Evolutionary conservation across 1,140 invertebrate species (phyloP), one percentile per base, ranked within the genome.

Genomic region (Caenorhabditis tropicalis): DNA sequence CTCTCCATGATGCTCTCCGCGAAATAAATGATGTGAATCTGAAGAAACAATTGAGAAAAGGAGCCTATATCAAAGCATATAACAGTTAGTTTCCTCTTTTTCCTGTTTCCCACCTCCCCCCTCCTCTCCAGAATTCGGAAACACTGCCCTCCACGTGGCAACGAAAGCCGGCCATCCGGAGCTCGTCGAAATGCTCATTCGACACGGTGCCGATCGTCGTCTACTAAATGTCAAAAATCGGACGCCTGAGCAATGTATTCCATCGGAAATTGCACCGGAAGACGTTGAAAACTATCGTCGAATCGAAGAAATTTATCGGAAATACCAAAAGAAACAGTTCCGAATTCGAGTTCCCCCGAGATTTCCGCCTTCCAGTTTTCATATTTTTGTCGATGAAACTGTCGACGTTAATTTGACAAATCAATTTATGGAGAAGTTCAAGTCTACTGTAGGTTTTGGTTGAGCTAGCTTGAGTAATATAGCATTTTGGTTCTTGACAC

Each of bases 61-160:
- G 39, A 43, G 5, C 5, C 39, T 43, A 43, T 43, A 43, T 43
- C 39, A 43, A 43, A 6, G 39, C 39, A 6, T 43, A 43, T 43
- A 12, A 43, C 12, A 12, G 39, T 43, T 5, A 43, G 39, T 43
- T 43, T 43, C n/a, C n/a, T n/a, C n/a, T n/a, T n/a, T n/a, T n/a
- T n/a, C n/a, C n/a, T n/a, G n/a, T n/a, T n/a, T n/a, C n/a, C n/a
- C n/a, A n/a, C n/a, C n/a, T n/a, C n/a, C n/a, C n/a, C n/a, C n/a
- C n/a, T n/a, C n/a, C n/a, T n/a, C n/a, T n/a, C 0, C 36, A 74
- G 65, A 43, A 43, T 43, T 19, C 6, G 65, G 65, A 0, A 43
- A 74, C 65, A 74, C 65, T 27, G 36, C 65, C 27, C 36, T 74
- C 10, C 65, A 74, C 65, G 12, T 46, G 36, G n/a, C 65, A 43